Evolutionary conservation across 2,113 vertebrate species (phyloP).

Genomic region (Chaetodon auriga): DNA sequence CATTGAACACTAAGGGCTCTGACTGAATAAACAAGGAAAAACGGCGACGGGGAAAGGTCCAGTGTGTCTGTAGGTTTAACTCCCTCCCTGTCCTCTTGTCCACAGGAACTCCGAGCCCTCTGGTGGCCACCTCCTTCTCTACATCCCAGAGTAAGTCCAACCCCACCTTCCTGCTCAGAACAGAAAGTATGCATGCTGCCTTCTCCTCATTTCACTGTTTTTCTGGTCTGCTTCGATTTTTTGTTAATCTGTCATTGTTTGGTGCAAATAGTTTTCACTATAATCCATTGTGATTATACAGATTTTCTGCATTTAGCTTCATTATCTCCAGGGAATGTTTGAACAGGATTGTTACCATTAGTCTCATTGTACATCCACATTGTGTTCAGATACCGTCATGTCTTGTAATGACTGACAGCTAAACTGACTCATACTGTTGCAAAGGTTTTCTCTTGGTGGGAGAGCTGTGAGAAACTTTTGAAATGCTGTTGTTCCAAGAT

Average conservation of each 20-base stretch:
- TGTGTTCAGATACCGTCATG: conserved; percentile 1
- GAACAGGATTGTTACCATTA: conserved; percentile 4
- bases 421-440: neutral
- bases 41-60: conserved; percentile 3
- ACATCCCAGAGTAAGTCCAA: conserved; percentile 89
- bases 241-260: conserved; percentile 43
- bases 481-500: neutral
- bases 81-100: conserved; percentile 73
- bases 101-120: conserved; percentile 91
- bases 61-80: conserved; percentile 27
- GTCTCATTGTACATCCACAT: conserved; percentile 4
- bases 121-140: conserved; percentile 90
- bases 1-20: neutral
- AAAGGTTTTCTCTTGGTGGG: conserved; percentile 14
- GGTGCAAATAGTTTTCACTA: conserved; percentile 28
- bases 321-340: conserved; percentile 13
- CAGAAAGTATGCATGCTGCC: conserved; percentile 54
- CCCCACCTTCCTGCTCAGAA: conserved; percentile 47
- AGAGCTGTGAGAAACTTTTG: neutral
- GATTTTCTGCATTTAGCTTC: conserved; percentile 34
- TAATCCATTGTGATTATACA: conserved; percentile 31
- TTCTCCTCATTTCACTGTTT: conserved; percentile 50
- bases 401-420: conserved; percentile 1
- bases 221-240: conserved; percentile 18
- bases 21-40: conserved; percentile 19